Evolutionary conservation across 2,113 vertebrate species (phyloP), one percentile per base, ranked within the genome.

Genomic region (Carassius auratus): DNA sequence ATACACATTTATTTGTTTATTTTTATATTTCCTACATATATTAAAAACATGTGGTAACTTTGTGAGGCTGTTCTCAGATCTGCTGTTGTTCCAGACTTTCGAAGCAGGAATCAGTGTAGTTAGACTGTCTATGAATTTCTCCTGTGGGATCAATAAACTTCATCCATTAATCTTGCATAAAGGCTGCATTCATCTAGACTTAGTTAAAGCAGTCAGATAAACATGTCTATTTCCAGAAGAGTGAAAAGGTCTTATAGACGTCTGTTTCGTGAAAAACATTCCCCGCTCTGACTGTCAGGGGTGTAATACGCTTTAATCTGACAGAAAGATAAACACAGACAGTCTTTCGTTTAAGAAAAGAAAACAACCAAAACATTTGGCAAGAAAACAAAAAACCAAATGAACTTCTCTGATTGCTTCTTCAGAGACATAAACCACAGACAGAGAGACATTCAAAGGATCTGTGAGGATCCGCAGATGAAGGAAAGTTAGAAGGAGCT

Each of bases 91-190:
- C 26, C 75, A 64, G 33, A 50, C n/a, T 10, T 9, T 66, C 14
- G 30, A 6, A n/a, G n/a, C n/a, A 42, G 8, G n/a, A 33, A 5
- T 83, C 66, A 15, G 33, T 15, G 50, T 15, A 23, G 15, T 73
- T 36, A 71, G 17, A 73, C 71, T 55, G 13, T 52, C 50, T n/a
- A 38, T 52, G 30, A 57, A 38, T 83, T 57, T 73, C 81, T 3
- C 45, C 23, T n/a, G 6, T 83, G 66, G 50, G 81, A 83, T 83
- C 81, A 73, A 83, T 83, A 73, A 83, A 57, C 48, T 36, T 38
- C 81, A 36, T 73, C 81, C 81, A 83, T 83, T 73, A 71, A 73
- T 73, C 81, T 59, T n/a, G 30, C 64, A 83, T 59, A 73, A 73
- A 73, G 68, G 66, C 81, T 36, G 33, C 66, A 52, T 83, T 83